Conservation (phyloP, 1,140 invertebrate genomes). For the Diorhabda carinulata region DNA sequence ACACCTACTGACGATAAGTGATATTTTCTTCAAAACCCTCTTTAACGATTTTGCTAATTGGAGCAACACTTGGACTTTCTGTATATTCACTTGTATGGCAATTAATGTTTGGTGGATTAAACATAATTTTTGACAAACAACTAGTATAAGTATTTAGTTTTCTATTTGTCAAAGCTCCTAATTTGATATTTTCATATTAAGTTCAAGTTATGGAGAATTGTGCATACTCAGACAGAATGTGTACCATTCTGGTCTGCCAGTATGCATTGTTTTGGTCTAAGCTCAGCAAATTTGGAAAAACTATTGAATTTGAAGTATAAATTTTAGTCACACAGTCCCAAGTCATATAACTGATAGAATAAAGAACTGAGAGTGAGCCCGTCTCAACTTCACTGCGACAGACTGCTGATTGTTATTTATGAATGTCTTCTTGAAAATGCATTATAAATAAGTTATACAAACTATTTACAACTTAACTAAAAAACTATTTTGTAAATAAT, state of each 20-base stretch:
- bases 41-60: background rate
- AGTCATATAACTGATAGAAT: no score
- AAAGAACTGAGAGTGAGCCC: no score
- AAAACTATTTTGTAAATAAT: no score
- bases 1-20: background rate
- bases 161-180: background rate
- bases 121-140: background rate
- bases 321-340: no score
- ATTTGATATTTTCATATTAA: background rate
- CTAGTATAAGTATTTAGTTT: background rate
- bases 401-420: no score
- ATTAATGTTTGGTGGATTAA: background rate
- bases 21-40: background rate
- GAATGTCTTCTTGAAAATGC: no score
- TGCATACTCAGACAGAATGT: background rate
- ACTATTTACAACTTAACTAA: no score
- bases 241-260: background rate
- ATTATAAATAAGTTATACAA: no score
- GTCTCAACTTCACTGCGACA: no score
- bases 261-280: background rate
- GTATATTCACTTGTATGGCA: background rate
- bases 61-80: background rate
- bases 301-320: background rate
- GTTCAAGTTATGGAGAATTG: background rate
- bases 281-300: background rate